A percentile compares a stretch with the other conserved stretches of the same genome.
phyloP scores from a whole-genome alignment of 2,113 vertebrate species.

The Onychorhynchus coronatus region DNA sequence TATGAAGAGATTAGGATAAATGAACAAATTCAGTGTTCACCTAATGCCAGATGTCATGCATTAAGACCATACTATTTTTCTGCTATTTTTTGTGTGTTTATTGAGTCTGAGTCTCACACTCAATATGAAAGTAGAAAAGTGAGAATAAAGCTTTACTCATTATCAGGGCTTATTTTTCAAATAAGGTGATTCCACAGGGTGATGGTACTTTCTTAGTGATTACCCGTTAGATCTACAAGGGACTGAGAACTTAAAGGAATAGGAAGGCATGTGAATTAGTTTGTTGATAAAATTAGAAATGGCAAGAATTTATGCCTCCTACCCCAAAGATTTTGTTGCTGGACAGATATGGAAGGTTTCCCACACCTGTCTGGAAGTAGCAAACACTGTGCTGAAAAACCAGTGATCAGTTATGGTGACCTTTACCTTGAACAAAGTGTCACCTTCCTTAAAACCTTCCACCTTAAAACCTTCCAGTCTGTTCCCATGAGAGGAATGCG shows the following conservation, averaged over 20 bases:
- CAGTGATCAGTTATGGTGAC: not conserved
- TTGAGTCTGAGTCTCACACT: not conserved
- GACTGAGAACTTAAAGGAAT: not conserved
- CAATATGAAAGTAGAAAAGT: fast-evolving
- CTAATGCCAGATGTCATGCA: not conserved
- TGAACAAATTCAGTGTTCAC: not conserved
- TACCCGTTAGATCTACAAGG: not conserved
- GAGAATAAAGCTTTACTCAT: not conserved
- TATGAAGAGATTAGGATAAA: not conserved
- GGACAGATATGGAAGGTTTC: not conserved
- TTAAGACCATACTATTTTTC: not conserved
- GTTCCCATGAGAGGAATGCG: not conserved
- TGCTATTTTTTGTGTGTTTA: not conserved
- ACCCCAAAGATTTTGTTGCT: fast-evolving
- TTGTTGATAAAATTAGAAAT: not conserved
- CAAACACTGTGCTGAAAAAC: not conserved
- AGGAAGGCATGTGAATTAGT: fast-evolving
- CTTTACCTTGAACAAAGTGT: not conserved
- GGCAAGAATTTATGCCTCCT: not conserved
- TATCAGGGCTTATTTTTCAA: not conserved
- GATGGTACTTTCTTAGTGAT: not conserved
- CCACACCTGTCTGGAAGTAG: not conserved
- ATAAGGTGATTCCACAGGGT: not conserved
- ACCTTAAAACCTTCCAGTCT: not conserved
- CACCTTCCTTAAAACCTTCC: not conserved